Evolutionary conservation across 2,797 vertebrate species (phyloP).

Genomic region (Trachurus trachurus): DNA sequence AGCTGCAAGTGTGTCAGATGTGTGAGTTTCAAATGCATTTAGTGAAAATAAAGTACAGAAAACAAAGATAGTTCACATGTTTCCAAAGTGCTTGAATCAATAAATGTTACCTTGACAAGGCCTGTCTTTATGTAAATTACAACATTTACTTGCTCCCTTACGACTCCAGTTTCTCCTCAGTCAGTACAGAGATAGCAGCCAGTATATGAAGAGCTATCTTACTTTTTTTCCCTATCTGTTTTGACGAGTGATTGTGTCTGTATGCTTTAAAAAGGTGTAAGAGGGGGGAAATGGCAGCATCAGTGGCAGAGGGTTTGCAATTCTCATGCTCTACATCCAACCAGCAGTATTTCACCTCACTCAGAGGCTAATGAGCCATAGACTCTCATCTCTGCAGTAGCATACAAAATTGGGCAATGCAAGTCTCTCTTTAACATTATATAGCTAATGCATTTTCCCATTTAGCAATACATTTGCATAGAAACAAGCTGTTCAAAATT

Average conservation of each 20-base stretch:
- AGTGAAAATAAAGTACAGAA: background rate
- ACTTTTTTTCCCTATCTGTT: no score
- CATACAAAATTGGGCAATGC: slow-evolving; percentile 5
- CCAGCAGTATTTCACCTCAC: background rate
- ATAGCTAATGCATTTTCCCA: no score
- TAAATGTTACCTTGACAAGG: no score
- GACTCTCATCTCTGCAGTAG: slow-evolving; percentile 3
- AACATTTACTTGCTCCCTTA: no score
- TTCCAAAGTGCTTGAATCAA: no score
- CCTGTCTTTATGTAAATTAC: no score
- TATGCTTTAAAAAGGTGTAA: background rate
- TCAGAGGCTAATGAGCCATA: slow-evolving; percentile 8
- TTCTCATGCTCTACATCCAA: background rate
- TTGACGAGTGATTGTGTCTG: background rate
- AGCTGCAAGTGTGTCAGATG: background rate
- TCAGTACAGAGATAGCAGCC: no score
- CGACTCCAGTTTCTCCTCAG: no score
- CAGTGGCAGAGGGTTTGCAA: background rate
- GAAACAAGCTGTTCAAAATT: background rate
- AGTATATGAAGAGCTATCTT: no score
- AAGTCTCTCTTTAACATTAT: background rate
- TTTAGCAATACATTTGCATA: no score
- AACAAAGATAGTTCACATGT: background rate
- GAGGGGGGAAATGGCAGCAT: background rate
- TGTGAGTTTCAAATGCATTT: background rate